Evolutionary conservation across 2,113 vertebrate species (phyloP).

Genomic region (Xenopus tropicalis): UCB_Xtro_10.0 CM004443.2:57328001-57328500

Average conservation of each 20-base stretch:
- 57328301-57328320: too few species aligned
- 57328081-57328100: neutral
- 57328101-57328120: neutral
- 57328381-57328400: too few species aligned
- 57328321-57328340: neutral
- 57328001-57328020: slow-evolving; percentile 43
- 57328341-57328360: neutral
- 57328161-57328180: slow-evolving; percentile 1
- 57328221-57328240: neutral
- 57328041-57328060: neutral
- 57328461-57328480: too few species aligned
- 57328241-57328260: neutral
- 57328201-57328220: slow-evolving; percentile 16
- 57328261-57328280: neutral
- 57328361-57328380: too few species aligned
- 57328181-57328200: slow-evolving; percentile 7
- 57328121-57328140: neutral
- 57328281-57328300: too few species aligned
- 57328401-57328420: too few species aligned
- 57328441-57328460: too few species aligned
- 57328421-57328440: too few species aligned
- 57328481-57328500: too few species aligned
- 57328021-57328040: slow-evolving; percentile 23
- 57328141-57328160: neutral
- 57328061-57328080: slow-evolving; percentile 12